Evolutionary conservation across 1,140 invertebrate species (phyloP).

Genomic region (Drosophila chauvacae): DNA sequence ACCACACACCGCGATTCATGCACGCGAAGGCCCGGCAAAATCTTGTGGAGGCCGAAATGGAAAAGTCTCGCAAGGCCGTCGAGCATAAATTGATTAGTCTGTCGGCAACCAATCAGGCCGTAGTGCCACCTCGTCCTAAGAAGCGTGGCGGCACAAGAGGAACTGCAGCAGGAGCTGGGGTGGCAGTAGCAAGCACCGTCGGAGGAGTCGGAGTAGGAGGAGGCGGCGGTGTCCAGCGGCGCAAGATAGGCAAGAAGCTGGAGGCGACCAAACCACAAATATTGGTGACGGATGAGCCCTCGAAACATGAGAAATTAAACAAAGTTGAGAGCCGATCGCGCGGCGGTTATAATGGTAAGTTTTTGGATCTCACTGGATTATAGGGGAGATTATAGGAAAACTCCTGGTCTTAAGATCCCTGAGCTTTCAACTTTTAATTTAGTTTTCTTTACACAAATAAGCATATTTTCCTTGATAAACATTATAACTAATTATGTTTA

Average conservation of each 20-base stretch:
- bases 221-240: conserved; percentile 9
- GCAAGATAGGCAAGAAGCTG: conserved; percentile 14
- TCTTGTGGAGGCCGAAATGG: conserved; percentile 16
- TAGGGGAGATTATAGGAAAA: neutral
- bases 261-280: neutral
- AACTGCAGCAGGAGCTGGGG: neutral
- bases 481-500: neutral
- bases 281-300: neutral
- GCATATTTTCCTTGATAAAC: neutral
- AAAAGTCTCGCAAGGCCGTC: conserved; percentile 35
- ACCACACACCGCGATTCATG: conserved; percentile 24
- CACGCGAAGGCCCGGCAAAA: neutral
- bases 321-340: neutral
- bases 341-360: conserved; percentile 14
- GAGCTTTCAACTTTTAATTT: neutral
- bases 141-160: neutral
- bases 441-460: neutral
- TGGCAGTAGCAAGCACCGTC: neutral
- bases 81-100: conserved; percentile 49
- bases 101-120: conserved; percentile 32
- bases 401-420: neutral
- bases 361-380: neutral
- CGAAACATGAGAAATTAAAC: conserved; percentile 5
- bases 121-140: neutral
- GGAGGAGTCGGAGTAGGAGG: neutral